Conservation (phyloP, 2,888 invertebrate species). For the Scelioninae gen. 2 region DNA sequence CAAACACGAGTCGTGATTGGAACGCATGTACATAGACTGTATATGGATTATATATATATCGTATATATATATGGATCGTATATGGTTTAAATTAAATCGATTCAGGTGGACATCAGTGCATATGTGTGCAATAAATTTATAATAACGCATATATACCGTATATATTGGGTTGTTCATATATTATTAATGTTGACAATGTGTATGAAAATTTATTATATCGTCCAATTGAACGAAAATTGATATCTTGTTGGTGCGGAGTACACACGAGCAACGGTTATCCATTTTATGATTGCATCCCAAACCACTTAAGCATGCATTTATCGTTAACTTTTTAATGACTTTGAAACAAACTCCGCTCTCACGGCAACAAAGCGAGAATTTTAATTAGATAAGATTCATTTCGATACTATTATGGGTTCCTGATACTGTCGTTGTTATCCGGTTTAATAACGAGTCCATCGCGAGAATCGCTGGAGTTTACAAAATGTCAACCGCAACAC, state of each 20-base stretch:
- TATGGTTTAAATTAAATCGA: too few relatives aligned
- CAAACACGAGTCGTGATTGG: too few relatives aligned
- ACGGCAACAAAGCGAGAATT: slow-evolving; percentile 13
- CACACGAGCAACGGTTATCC: slow-evolving; percentile 7
- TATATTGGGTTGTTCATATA: too few relatives aligned
- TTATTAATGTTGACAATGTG: too few relatives aligned
- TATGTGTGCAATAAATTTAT: too few relatives aligned
- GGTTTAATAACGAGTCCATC: too few relatives aligned
- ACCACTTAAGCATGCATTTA: slow-evolving; percentile 19
- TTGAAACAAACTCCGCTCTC: slow-evolving; percentile 13
- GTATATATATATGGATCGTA: too few relatives aligned
- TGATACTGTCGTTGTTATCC: background rate
- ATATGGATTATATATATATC: too few relatives aligned
- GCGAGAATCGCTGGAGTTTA: too few relatives aligned
- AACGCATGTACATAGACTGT: too few relatives aligned
- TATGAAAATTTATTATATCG: background rate
- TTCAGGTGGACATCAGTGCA: too few relatives aligned
- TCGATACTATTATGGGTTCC: slow-evolving; percentile 3
- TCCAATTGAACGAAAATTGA: slow-evolving; percentile 14
- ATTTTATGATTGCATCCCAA: slow-evolving; percentile 18
- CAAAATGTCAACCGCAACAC: too few relatives aligned
- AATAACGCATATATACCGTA: slow-evolving; percentile 4
- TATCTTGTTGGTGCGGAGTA: slow-evolving; percentile 12
- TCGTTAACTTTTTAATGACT: slow-evolving; percentile 28
- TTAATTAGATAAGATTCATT: slow-evolving; percentile 26